Percentiles rank a stretch among this genome's conserved stretches.
Conservation (phyloP, 2,888 invertebrate species). For the Pristionchus exspectatus region DNA sequence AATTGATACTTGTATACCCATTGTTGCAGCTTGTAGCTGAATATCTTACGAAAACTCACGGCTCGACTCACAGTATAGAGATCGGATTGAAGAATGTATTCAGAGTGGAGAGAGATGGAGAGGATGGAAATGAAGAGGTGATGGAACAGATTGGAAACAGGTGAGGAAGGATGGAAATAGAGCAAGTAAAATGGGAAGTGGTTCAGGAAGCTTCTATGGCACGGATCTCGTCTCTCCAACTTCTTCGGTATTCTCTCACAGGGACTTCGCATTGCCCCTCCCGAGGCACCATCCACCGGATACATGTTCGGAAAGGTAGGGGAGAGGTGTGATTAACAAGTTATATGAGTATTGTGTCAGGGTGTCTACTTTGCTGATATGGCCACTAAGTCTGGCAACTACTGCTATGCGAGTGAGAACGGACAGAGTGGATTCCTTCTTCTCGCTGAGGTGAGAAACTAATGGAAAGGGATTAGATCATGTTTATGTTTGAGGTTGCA, state of each 20-base stretch:
- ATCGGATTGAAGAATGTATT: slow-evolving; percentile 82
- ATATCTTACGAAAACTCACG: slow-evolving; percentile 94
- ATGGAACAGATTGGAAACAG: slow-evolving; percentile 79
- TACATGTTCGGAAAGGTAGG: slow-evolving; percentile 81
- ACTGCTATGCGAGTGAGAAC: slow-evolving; percentile 80
- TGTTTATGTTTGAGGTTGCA: slow-evolving; percentile 62
- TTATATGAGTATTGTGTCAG: background rate
- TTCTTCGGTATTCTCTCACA: slow-evolving; percentile 81
- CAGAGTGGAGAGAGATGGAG: slow-evolving; percentile 78
- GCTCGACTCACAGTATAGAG: slow-evolving; percentile 89
- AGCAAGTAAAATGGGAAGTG: background rate
- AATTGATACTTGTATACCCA: background rate
- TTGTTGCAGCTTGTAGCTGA: slow-evolving; percentile 83
- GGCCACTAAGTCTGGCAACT: slow-evolving; percentile 82
- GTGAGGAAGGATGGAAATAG: slow-evolving; percentile 63
- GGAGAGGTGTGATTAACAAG: background rate
- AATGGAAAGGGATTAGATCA: too few relatives aligned
- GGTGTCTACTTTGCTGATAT: slow-evolving; percentile 82
- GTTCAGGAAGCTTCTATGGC: slow-evolving; percentile 80
- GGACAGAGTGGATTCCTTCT: slow-evolving; percentile 79
- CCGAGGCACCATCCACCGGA: slow-evolving; percentile 81
- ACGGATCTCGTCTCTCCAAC: slow-evolving; percentile 81
- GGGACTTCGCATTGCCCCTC: slow-evolving; percentile 81
- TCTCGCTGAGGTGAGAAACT: slow-evolving; percentile 80
- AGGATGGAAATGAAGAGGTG: slow-evolving; percentile 74